phyloP scores from a whole-genome alignment of 23 tunicate species.

The Halocynthia roretzi region DNA sequence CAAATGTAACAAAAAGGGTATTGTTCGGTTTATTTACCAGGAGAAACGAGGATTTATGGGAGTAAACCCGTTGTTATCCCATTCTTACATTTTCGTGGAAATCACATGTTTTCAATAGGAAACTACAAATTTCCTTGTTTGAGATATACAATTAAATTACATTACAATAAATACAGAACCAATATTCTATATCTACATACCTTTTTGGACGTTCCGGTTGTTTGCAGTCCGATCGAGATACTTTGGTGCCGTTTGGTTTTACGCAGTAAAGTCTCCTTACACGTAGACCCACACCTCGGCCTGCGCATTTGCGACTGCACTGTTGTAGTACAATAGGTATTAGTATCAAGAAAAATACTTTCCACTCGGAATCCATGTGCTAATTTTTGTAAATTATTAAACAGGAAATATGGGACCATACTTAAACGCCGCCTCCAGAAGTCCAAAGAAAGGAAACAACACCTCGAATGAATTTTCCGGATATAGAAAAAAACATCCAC shows the following conservation, averaged over 20 bases:
- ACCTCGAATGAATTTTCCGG: neutral
- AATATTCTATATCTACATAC: slow-evolving; percentile 11
- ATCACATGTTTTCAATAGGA: too few species aligned
- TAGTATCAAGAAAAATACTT: too few species aligned
- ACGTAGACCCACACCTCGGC: slow-evolving; percentile 25
- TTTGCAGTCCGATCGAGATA: slow-evolving; percentile 23
- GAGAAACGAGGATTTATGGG: too few species aligned
- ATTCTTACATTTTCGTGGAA: neutral
- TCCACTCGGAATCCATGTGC: neutral
- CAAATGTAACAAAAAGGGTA: neutral
- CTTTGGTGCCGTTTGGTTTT: slow-evolving; percentile 28
- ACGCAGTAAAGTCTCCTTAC: slow-evolving; percentile 33
- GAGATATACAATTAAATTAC: neutral
- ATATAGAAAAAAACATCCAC: neutral
- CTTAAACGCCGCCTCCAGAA: too few species aligned
- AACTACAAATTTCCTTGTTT: too few species aligned
- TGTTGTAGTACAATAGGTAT: neutral
- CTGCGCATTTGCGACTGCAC: slow-evolving; percentile 53
- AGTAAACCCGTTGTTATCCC: too few species aligned
- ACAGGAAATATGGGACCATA: neutral
- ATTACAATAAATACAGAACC: neutral
- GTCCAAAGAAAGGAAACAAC: neutral
- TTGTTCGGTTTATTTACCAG: neutral
- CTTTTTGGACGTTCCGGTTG: slow-evolving; percentile 35
- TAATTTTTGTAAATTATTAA: neutral